A percentile compares a stretch with the other conserved stretches of the same genome.
phyloP scores from a whole-genome alignment of 1,140 invertebrate genomes.

The Meloidogyne floridensis region DNA sequence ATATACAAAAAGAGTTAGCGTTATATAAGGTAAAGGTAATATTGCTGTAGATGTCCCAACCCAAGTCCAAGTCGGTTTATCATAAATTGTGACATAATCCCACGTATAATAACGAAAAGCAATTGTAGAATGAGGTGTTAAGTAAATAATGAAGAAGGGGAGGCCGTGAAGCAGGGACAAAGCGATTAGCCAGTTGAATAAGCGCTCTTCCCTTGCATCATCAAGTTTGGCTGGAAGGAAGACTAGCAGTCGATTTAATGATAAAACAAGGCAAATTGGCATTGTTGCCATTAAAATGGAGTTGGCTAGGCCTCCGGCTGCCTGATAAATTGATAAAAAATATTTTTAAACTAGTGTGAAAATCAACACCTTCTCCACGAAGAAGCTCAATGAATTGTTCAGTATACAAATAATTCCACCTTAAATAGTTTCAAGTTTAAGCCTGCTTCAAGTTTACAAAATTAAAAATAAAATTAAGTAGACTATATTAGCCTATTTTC shows the following conservation, averaged over 20 bases:
- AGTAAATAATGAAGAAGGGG: constrained; percentile 11
- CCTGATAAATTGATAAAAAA: not conserved
- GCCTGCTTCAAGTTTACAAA: too few relatives aligned
- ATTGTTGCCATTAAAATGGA: not conserved
- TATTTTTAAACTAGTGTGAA: too few relatives aligned
- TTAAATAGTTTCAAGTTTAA: not conserved
- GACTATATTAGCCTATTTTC: too few relatives aligned
- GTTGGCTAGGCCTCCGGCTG: not conserved
- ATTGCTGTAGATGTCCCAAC: not conserved
- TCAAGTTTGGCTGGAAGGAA: not conserved
- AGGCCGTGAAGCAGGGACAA: not conserved
- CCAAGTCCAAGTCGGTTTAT: not conserved
- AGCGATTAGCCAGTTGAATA: not conserved
- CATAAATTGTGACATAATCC: not conserved
- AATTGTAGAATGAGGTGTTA: constrained; percentile 1
- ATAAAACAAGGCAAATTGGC: constrained; percentile 1
- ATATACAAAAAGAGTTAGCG: not conserved
- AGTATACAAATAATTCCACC: not conserved
- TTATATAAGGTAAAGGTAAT: not conserved
- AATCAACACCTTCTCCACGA: not conserved
- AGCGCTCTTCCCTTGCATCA: not conserved
- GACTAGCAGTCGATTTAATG: not conserved
- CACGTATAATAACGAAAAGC: constrained; percentile 8
- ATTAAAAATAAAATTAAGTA: too few relatives aligned
- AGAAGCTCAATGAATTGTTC: not conserved